phyloP scores from a whole-genome alignment of 2,888 invertebrate species.

The Dioctria linearis region DNA sequence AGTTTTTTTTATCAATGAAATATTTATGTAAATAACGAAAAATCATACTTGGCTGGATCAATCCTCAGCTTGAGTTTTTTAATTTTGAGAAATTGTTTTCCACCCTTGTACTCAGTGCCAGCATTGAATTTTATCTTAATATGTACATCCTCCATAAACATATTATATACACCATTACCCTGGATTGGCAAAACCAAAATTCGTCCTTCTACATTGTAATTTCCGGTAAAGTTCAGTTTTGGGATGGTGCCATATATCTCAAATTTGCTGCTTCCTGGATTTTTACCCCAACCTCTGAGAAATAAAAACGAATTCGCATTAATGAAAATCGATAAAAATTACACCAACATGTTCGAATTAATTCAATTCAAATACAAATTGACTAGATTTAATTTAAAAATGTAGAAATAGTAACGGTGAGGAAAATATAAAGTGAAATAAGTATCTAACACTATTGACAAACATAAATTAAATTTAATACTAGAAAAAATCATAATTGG shows the following conservation, averaged over 20 bases:
- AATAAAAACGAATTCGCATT: background rate
- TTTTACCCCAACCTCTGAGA: constrained; percentile 66
- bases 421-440: no score
- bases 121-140: constrained; percentile 56
- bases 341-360: no score
- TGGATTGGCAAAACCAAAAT: constrained; percentile 64
- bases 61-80: constrained; percentile 55
- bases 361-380: no score
- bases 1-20: no score
- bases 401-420: no score
- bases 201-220: constrained; percentile 64
- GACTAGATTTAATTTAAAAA: no score
- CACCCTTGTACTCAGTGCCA: constrained; percentile 53
- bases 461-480: no score
- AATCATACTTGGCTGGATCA: constrained; percentile 54
- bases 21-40: background rate
- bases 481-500: no score
- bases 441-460: no score
- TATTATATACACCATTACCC: constrained; percentile 61
- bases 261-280: constrained; percentile 67
- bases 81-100: constrained; percentile 57
- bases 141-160: constrained; percentile 56
- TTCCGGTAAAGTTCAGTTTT: constrained; percentile 53
- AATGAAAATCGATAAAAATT: no score
- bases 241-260: constrained; percentile 66